These are phyloP conservation scores for Coregonus ussuriensis DNA, from an alignment of 2,797 vertebrate species.

Conservation along the genomic window DNA sequence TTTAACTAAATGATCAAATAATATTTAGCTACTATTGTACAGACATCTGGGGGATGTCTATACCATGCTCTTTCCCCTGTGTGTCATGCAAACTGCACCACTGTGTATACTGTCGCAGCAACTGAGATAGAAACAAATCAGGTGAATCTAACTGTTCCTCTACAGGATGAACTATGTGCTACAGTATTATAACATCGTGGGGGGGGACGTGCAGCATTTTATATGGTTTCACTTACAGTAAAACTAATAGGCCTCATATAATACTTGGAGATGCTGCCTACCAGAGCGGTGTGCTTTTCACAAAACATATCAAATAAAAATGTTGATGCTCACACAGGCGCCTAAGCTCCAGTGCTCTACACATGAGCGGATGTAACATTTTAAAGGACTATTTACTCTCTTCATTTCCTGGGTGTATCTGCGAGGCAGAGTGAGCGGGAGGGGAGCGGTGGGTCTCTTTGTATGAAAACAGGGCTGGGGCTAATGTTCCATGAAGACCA, in stretches of 20 bases:
- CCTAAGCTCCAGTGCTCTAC: constrained; percentile 72
- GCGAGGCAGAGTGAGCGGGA: constrained; percentile 37
- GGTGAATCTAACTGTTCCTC: too few relatives aligned
- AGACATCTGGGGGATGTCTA: too few relatives aligned
- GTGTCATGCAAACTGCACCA: too few relatives aligned
- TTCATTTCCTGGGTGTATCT: constrained; percentile 73
- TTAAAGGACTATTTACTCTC: constrained; percentile 77
- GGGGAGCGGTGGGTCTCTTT: constrained; percentile 60
- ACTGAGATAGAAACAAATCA: too few relatives aligned
- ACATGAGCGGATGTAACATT: constrained; percentile 74
- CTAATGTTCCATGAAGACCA: constrained; percentile 83
- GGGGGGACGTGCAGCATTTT: too few relatives aligned
- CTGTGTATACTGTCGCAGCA: too few relatives aligned
- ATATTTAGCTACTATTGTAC: not conserved
- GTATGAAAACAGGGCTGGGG: constrained; percentile 75
- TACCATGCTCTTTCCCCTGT: too few relatives aligned
- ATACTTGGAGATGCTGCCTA: constrained; percentile 36
- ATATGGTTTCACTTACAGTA: too few relatives aligned
- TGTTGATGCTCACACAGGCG: constrained; percentile 58
- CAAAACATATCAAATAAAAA: constrained; percentile 27
- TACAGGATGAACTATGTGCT: too few relatives aligned
- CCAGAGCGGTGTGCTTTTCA: constrained; percentile 63
- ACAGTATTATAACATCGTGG: not conserved
- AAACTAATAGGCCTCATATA: too few relatives aligned
- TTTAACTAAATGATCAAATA: not conserved